Evolutionary conservation across 2,888 invertebrate species (phyloP).

Genomic region (Lithophane semibrunnea): DNA sequence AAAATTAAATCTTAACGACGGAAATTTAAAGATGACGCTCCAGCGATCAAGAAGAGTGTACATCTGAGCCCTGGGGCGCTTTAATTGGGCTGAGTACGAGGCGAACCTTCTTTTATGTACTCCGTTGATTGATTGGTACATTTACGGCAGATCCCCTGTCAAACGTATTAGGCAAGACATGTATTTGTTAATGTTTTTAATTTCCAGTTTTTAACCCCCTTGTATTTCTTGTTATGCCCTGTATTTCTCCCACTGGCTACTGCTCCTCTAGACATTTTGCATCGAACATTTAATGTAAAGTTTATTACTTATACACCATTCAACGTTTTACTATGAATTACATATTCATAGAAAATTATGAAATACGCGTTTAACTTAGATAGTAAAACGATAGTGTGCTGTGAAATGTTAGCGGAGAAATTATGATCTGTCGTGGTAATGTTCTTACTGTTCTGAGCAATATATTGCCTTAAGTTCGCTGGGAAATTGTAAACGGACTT

Average conservation of each 20-base stretch:
- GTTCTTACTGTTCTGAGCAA: conserved; percentile 39
- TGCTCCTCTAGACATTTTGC: conserved; percentile 46
- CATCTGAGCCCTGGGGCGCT: conserved; percentile 88
- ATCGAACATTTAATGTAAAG: conserved; percentile 68
- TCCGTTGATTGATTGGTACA: conserved; percentile 77
- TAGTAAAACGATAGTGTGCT: conserved; percentile 68
- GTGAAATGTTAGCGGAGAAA: conserved; percentile 65
- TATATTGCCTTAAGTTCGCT: conserved; percentile 28
- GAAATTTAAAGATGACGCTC: conserved; percentile 91
- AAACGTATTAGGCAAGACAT: conserved; percentile 65
- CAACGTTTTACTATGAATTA: conserved; percentile 73
- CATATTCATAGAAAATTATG: conserved; percentile 76
- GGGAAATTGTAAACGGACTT: conserved; percentile 22
- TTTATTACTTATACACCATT: conserved; percentile 69
- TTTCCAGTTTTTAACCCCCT: conserved; percentile 51
- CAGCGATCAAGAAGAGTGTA: conserved; percentile 90
- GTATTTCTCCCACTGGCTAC: conserved; percentile 42
- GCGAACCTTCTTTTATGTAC: conserved; percentile 73
- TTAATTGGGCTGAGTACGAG: conserved; percentile 88
- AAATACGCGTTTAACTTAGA: conserved; percentile 68
- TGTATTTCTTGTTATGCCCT: conserved; percentile 51
- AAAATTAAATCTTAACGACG: conserved; percentile 91
- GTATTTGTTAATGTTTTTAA: conserved; percentile 67
- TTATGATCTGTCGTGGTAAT: conserved; percentile 54
- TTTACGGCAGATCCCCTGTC: conserved; percentile 70